Evolutionary conservation across 2,113 vertebrate species (phyloP), one percentile per base, ranked within the genome.

Genomic region (Calypte anna): DNA sequence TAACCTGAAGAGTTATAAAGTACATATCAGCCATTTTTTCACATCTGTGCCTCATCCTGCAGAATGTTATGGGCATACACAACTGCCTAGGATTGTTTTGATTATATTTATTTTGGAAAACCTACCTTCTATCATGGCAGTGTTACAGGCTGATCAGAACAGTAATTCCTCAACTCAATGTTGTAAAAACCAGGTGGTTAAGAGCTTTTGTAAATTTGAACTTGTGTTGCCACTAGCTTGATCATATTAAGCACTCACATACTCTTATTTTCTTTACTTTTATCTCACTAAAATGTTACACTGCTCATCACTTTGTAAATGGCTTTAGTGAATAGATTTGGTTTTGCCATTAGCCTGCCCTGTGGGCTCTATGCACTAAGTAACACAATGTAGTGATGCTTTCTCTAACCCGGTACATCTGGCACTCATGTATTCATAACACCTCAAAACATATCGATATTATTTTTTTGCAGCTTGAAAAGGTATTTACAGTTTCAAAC

Each of bases 401-500:
- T 93, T 86, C 40, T 66, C 40, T 33, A 79, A 46, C 15, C 17
- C 53, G 55, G 12, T 90, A 69, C 78, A 91, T 94, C 91, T 92
- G 91, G 55, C 38, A 31, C 19, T 79, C 82, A 38, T 82, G 89
- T 73, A 96, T 85, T 89, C 86, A 82, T 66, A 89, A 59, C 67
- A 94, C 78, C 51, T 87, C 76, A 51, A 85, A 82, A 31, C 70
- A 85, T 80, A 87, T 82, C 22, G 3, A 48, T 92, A 58, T 91
- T 58, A 85, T 92, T 94, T 94, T 87, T 82, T 74, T 94, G 51
- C 68, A 94, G 70, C 74, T 94, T 73, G 70, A 12, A 94, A 77
- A 95, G 59, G 85, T 82, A 91, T 91, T 94, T 94, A 76, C 40
- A 87, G 91, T 87, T 92, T 85, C 70, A 90, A 66, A 94, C 94